Evolutionary conservation across 2,888 invertebrate genomes (phyloP).

Genomic region (Torymus auratus): DNA sequence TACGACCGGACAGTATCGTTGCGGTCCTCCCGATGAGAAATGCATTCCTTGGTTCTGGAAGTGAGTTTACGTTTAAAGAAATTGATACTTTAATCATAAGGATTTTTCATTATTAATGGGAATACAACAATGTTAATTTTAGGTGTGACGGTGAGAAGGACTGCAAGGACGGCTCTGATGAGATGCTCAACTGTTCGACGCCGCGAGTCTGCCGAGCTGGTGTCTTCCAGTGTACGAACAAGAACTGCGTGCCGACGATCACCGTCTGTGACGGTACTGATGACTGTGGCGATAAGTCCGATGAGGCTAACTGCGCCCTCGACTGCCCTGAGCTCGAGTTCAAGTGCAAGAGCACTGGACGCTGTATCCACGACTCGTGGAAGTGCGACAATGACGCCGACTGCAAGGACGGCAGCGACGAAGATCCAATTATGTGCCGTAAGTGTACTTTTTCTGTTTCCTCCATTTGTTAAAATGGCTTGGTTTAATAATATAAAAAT

Average conservation of each 20-base stretch:
- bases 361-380: slow-evolving; percentile 94
- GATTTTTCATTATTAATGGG: slow-evolving; percentile 2
- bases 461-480: not conserved
- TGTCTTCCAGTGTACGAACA: slow-evolving; percentile 95
- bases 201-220: slow-evolving; percentile 89
- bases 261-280: slow-evolving; percentile 95
- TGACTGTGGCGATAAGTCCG: slow-evolving; percentile 94
- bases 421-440: slow-evolving; percentile 91
- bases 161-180: slow-evolving; percentile 95
- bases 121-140: slow-evolving; percentile 65
- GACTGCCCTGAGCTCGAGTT: slow-evolving; percentile 93
- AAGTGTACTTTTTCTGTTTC: slow-evolving; percentile 70
- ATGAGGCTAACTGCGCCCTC: slow-evolving; percentile 89
- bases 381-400: slow-evolving; percentile 97
- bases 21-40: slow-evolving; percentile 84
- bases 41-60: slow-evolving; percentile 89
- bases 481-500: not conserved
- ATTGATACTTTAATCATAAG: not conserved
- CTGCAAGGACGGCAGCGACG: slow-evolving; percentile 94
- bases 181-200: slow-evolving; percentile 88
- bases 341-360: slow-evolving; percentile 91
- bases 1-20: slow-evolving; percentile 90
- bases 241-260: slow-evolving; percentile 94
- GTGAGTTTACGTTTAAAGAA: slow-evolving; percentile 75
- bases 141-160: slow-evolving; percentile 94